phyloP scores from a whole-genome alignment of 2,888 invertebrate species.

The Xestia sexstrigata region DNA sequence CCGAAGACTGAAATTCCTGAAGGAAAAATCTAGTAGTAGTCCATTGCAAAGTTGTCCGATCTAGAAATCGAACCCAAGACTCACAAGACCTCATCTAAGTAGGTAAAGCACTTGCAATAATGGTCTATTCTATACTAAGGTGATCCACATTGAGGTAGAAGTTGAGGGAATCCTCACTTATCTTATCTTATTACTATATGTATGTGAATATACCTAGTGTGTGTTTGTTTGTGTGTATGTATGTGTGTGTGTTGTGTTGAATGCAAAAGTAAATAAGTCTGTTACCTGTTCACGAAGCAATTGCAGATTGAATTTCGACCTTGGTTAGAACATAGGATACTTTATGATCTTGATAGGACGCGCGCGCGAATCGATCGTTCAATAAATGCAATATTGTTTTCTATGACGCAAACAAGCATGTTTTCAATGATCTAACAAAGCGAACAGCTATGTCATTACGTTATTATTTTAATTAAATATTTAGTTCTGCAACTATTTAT shows the following conservation, averaged over 20 bases:
- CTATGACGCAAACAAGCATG: not conserved
- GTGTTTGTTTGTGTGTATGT: too few relatives aligned
- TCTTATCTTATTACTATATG: not conserved
- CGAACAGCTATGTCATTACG: not conserved
- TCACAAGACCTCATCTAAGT: not conserved
- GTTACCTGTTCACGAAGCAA: not conserved
- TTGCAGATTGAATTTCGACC: not conserved
- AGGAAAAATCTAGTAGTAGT: not conserved
- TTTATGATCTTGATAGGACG: not conserved
- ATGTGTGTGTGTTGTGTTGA: too few relatives aligned
- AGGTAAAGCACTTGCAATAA: not conserved
- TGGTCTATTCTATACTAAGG: not conserved
- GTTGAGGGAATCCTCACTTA: not conserved
- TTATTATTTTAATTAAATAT: not conserved
- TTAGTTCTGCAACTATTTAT: not conserved
- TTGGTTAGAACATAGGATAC: not conserved
- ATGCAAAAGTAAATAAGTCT: not conserved
- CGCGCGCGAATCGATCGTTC: not conserved
- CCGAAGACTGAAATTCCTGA: not conserved
- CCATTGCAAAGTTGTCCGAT: not conserved
- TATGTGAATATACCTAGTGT: too few relatives aligned
- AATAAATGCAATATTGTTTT: not conserved
- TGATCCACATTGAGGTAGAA: not conserved
- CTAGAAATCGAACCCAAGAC: not conserved
- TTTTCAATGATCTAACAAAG: not conserved